Evolutionary conservation across 2,888 invertebrate genomes (phyloP), one percentile per base, ranked within the genome.

Genomic region (Pristionchus fissidentatus): DNA sequence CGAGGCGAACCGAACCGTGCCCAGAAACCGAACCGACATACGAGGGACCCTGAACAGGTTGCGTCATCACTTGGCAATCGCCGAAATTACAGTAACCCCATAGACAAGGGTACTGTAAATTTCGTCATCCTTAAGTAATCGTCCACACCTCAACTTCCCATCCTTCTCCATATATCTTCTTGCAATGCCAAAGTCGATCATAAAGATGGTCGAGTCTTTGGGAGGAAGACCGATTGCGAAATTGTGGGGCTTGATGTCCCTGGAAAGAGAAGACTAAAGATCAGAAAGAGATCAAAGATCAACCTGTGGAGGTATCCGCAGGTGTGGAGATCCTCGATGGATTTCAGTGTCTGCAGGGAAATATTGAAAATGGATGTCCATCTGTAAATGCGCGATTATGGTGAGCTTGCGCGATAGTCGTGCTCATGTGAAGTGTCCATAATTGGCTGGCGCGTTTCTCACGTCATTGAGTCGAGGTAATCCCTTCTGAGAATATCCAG

Each of bases 171-270:
- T n/a, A 22, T 15, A 79, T 41, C 79, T 22, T 29, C 41, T n/a
- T 7, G 79, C 79, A 29, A 79, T 79, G 13, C 79, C 79, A 41
- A 79, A 79, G 26, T 79, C 81, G 22, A 81, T 60, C 81, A 81
- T 81, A 49, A 46, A 81, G 5, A 81, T 81, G 13, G 62, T 81
- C 8, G 43, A 32, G 57, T 81, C 62, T 32, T 49, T 43, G 4
- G 81, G 62, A 35, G 60, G 60, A 29, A 43, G 5, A 19, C 81
- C 81, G 35, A 81, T 62, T 2, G 81, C 81, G 66, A 62, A 81
- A 19, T 81, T 81, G 66, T 62, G 62, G 5, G 81, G 81, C 32
- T 81, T 81, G 81, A 81, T 81, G 62, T 81, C 81, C 43, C 81
- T 60, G 46, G 19, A 49, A 49, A n/a, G 15, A 52, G 22, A 22